These are phyloP conservation scores for Brachyalestes nurse DNA, from an alignment of 2,797 vertebrate species.

Conservation along the genomic window DNA sequence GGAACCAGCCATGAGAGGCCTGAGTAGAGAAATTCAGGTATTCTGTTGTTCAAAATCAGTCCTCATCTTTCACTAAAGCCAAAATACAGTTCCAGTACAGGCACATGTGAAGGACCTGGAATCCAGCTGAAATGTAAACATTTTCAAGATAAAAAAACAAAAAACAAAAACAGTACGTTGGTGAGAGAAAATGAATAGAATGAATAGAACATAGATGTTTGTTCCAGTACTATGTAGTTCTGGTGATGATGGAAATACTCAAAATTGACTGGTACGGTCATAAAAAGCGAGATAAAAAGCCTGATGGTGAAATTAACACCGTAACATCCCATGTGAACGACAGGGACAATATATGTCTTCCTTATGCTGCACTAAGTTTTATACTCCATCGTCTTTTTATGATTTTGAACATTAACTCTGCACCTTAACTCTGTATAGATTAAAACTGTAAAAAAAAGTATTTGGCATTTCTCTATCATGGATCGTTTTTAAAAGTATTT, in stretches of 20 bases:
- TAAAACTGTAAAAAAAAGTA: constrained; percentile 7
- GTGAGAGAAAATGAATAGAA: neutral
- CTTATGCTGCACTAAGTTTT: neutral
- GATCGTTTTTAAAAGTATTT: constrained; percentile 29
- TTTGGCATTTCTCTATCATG: constrained; percentile 4
- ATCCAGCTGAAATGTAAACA: constrained; percentile 69
- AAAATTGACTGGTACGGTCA: constrained; percentile 5
- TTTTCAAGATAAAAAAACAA: constrained; percentile 28
- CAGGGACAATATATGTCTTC: too few relatives aligned
- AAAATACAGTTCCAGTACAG: constrained; percentile 29
- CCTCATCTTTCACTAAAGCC: neutral
- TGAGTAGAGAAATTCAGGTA: neutral
- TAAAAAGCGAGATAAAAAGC: neutral
- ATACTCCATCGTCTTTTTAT: neutral
- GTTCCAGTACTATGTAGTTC: constrained; percentile 26
- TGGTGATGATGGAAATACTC: constrained; percentile 8
- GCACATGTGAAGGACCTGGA: constrained; percentile 36
- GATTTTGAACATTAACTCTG: neutral
- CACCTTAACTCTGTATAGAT: neutral
- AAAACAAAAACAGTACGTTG: constrained; percentile 63
- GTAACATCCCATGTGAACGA: too few relatives aligned
- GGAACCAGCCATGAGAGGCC: constrained; percentile 1
- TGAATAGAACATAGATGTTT: neutral
- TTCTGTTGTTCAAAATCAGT: constrained; percentile 16
- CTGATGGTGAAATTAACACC: neutral